A percentile compares a stretch with the other conserved stretches of the same genome.
These are phyloP conservation scores for Aramus guarauna DNA, from an alignment of 2,113 vertebrate species.

Conservation along the genomic window DNA sequence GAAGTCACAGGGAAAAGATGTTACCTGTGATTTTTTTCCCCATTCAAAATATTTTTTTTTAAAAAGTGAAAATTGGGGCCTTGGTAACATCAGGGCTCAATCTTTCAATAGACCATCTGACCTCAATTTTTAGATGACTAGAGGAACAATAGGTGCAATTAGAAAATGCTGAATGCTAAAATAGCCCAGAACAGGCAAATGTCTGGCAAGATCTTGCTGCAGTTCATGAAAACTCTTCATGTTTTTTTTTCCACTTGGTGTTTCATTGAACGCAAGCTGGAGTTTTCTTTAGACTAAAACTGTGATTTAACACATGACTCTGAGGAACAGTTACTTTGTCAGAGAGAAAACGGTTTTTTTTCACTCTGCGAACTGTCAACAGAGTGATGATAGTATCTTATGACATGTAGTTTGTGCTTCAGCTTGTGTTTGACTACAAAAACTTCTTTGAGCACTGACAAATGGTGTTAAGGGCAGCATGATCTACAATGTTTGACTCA, in stretches of 20 bases:
- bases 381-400: background rate
- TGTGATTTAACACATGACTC: background rate
- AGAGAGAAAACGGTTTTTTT: fast-evolving
- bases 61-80: background rate
- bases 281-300: background rate
- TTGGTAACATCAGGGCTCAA: background rate
- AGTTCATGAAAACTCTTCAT: background rate
- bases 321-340: background rate
- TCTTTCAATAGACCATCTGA: background rate
- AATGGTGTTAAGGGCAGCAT: background rate
- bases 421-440: background rate
- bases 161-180: background rate
- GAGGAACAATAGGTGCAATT: background rate
- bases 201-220: background rate
- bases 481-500: background rate
- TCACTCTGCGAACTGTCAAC: background rate
- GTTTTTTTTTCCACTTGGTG: background rate
- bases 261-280: background rate
- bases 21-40: background rate
- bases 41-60: background rate
- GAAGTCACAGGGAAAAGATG: background rate
- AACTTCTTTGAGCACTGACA: background rate
- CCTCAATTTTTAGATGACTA: background rate
- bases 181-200: background rate
- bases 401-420: background rate